Conservation (phyloP, 2,888 invertebrate genomes). For the Linyphia triangularis region DNA sequence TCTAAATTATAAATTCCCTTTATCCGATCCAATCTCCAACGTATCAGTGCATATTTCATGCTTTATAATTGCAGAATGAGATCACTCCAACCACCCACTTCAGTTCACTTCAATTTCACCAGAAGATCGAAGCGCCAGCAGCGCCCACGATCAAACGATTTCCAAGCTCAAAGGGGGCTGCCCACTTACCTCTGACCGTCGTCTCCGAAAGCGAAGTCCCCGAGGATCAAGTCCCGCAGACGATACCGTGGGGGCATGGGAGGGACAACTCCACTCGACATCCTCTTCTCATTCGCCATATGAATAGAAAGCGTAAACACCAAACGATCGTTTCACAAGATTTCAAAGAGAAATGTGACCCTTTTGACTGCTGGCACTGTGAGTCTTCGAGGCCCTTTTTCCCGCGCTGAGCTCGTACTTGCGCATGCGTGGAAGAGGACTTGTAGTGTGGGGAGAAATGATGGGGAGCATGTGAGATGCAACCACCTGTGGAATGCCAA, state of each 20-base stretch:
- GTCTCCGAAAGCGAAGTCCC: slow-evolving; percentile 88
- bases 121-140: neutral
- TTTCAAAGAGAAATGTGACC: slow-evolving; percentile 51
- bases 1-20: neutral
- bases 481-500: slow-evolving; percentile 33
- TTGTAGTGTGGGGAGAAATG: neutral
- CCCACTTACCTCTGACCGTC: slow-evolving; percentile 87
- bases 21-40: neutral
- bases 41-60: no score
- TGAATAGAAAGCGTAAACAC: neutral
- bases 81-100: slow-evolving; percentile 6
- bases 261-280: slow-evolving; percentile 80
- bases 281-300: slow-evolving; percentile 40
- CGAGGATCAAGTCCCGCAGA: slow-evolving; percentile 87
- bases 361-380: slow-evolving; percentile 27
- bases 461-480: neutral
- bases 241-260: slow-evolving; percentile 86
- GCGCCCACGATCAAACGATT: neutral
- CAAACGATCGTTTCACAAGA: neutral
- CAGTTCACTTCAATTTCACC: neutral
- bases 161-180: neutral
- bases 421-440: slow-evolving; percentile 31
- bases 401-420: slow-evolving; percentile 54
- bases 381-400: slow-evolving; percentile 19
- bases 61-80: neutral